Evolutionary conservation across 2,888 invertebrate species (phyloP).

Genomic region (Tetragonula carbonaria): DNA sequence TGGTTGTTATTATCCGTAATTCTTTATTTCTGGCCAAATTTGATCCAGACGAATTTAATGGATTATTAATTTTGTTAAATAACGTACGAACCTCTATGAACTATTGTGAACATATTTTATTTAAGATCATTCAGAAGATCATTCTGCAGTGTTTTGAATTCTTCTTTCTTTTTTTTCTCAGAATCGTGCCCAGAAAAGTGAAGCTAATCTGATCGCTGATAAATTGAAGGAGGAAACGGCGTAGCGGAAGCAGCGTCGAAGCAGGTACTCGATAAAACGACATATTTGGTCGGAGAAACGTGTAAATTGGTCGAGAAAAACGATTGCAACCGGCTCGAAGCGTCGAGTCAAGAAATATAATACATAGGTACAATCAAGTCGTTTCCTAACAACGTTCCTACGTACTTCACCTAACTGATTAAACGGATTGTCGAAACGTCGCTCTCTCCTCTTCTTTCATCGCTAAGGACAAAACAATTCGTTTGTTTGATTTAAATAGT

Average conservation of each 20-base stretch:
- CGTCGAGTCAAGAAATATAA: constrained; percentile 54
- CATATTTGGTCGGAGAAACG: constrained; percentile 59
- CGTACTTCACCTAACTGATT: constrained; percentile 53
- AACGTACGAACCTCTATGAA: no score
- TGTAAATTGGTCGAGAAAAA: constrained; percentile 78
- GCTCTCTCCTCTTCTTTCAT: constrained; percentile 5
- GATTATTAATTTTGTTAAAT: no score
- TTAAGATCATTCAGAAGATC: no score
- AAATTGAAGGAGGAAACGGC: constrained; percentile 10
- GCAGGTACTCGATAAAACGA: constrained; percentile 64
- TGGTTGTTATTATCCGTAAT: no score
- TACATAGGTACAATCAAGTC: constrained; percentile 37
- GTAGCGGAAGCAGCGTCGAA: constrained; percentile 62
- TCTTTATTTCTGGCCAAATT: no score
- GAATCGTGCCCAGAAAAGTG: neutral
- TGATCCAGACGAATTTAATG: no score
- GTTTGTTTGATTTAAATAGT: constrained; percentile 1
- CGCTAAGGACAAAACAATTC: constrained; percentile 49
- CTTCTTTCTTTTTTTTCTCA: no score
- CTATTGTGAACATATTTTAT: no score
- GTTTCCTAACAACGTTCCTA: constrained; percentile 23
- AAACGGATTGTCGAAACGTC: constrained; percentile 65
- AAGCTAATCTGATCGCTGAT: constrained; percentile 26
- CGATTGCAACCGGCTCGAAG: constrained; percentile 70
- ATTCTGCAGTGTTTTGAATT: no score